These are phyloP conservation scores for Anorthoa munda DNA, from an alignment of 2,888 invertebrate genomes.

Conservation along the genomic window DNA sequence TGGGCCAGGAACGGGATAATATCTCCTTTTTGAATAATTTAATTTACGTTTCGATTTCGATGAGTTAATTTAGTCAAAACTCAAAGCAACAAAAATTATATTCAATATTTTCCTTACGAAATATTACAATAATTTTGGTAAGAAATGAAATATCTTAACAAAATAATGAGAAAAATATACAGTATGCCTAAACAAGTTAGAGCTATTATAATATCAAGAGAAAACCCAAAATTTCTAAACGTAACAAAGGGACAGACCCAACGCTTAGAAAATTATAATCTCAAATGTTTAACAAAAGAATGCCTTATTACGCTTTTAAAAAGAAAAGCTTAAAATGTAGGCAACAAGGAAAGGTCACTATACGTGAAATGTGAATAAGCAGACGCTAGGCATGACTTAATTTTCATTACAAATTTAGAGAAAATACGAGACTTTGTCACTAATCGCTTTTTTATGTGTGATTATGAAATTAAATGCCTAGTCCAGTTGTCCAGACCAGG, in stretches of 20 bases:
- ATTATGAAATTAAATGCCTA: neutral
- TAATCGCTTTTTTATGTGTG: neutral
- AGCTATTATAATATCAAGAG: slow-evolving; percentile 10
- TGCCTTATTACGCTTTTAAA: slow-evolving; percentile 45
- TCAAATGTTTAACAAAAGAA: slow-evolving; percentile 51
- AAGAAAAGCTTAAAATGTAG: slow-evolving; percentile 29
- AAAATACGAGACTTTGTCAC: neutral
- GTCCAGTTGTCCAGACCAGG: too few species aligned
- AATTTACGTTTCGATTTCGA: slow-evolving; percentile 13
- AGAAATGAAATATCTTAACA: neutral
- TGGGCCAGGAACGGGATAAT: neutral
- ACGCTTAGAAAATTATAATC: slow-evolving; percentile 51
- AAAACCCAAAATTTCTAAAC: slow-evolving; percentile 15
- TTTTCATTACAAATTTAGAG: slow-evolving; percentile 28
- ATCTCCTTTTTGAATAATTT: neutral
- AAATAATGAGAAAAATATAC: slow-evolving; percentile 14
- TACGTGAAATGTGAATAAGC: slow-evolving; percentile 28
- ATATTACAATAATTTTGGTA: neutral
- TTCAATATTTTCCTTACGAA: slow-evolving; percentile 13
- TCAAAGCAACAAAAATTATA: slow-evolving; percentile 4
- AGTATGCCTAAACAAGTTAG: slow-evolving; percentile 19
- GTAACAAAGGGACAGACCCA: slow-evolving; percentile 31
- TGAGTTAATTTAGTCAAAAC: slow-evolving; percentile 19
- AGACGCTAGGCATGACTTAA: slow-evolving; percentile 30
- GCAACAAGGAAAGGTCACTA: slow-evolving; percentile 21